Evolutionary conservation across 2,113 vertebrate species (phyloP).

Genomic region (Plecotus auritus): DNA sequence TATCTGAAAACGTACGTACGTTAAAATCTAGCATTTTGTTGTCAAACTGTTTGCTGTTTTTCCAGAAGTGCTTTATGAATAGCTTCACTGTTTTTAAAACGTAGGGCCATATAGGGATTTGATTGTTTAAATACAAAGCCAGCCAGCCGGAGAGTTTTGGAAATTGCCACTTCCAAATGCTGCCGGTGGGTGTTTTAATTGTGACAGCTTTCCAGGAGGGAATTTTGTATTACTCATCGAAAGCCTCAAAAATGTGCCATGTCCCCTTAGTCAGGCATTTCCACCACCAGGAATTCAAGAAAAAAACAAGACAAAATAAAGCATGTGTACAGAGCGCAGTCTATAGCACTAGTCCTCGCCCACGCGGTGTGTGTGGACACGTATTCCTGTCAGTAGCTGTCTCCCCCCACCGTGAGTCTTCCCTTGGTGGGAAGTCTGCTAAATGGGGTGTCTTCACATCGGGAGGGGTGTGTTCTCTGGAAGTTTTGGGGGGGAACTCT

Average conservation of each 20-base stretch:
- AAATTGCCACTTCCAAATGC: conserved; percentile 50
- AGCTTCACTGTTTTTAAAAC: background rate
- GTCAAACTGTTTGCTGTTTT: background rate
- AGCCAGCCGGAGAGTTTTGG: background rate
- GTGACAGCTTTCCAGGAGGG: conserved; percentile 65
- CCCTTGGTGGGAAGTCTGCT: background rate
- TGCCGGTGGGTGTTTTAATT: conserved; percentile 39
- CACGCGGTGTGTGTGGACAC: background rate
- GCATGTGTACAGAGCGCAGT: background rate
- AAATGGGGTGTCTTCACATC: background rate
- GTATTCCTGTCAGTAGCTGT: background rate
- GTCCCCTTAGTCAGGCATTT: conserved; percentile 65
- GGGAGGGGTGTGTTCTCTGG: background rate
- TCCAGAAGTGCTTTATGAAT: background rate
- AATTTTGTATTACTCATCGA: conserved; percentile 67
- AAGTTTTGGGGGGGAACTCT: background rate
- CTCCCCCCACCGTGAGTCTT: background rate
- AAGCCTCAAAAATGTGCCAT: conserved; percentile 72
- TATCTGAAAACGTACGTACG: background rate
- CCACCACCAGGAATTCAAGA: conserved; percentile 60
- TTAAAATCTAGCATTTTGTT: background rate
- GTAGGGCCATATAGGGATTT: background rate
- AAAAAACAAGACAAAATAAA: background rate
- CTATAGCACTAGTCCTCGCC: background rate
- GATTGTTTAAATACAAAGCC: conserved; percentile 19